These are phyloP conservation scores for Biston betularia DNA, from an alignment of 2,888 invertebrate species.

Conservation along the genomic window DNA sequence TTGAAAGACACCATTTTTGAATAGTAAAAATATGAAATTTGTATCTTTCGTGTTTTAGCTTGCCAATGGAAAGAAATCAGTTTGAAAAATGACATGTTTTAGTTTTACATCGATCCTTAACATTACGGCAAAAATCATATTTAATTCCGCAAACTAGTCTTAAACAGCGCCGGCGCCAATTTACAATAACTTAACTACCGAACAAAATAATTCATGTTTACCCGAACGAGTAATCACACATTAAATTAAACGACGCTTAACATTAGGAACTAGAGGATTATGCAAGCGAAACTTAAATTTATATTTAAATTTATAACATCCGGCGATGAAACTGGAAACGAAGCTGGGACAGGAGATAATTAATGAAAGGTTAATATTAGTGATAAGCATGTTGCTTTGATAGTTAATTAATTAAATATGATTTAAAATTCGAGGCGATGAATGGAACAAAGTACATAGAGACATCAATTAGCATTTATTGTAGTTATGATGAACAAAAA, in stretches of 20 bases:
- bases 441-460: conserved; percentile 3
- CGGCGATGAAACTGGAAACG: conserved; percentile 27
- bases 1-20: too few relatives aligned
- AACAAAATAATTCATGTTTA: conserved; percentile 21
- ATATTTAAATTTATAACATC: conserved; percentile 28
- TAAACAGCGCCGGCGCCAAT: conserved; percentile 8
- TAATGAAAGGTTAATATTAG: conserved; percentile 25
- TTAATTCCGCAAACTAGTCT: too few relatives aligned
- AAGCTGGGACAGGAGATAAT: conserved; percentile 18
- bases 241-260: conserved; percentile 25
- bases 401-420: conserved; percentile 13
- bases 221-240: conserved; percentile 22
- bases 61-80: too few relatives aligned
- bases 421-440: conserved; percentile 4
- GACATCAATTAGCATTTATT: not conserved
- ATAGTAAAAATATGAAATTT: too few relatives aligned
- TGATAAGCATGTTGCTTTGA: conserved; percentile 25
- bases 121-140: too few relatives aligned
- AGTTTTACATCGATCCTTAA: too few relatives aligned
- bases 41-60: too few relatives aligned
- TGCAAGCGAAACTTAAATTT: conserved; percentile 37
- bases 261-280: conserved; percentile 34
- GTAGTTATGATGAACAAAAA: too few relatives aligned
- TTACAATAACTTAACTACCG: conserved; percentile 3
- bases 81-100: too few relatives aligned